A percentile compares a stretch with the other conserved stretches of the same genome.
Evolutionary conservation across 2,888 invertebrate genomes (phyloP).

Genomic region (Tetramorium bicarinatum): DNA sequence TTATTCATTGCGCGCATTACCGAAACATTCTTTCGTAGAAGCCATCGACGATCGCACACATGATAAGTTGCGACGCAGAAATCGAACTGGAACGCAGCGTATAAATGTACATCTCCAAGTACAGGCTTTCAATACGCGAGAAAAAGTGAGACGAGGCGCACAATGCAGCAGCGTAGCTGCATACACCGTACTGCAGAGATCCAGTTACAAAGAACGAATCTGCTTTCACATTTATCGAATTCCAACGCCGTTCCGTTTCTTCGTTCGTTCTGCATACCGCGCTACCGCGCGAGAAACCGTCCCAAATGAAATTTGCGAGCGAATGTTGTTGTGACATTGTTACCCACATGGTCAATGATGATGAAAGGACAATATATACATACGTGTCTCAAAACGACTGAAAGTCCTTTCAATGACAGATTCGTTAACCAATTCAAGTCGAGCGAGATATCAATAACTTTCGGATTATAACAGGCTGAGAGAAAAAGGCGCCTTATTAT

Average conservation of each 20-base stretch:
- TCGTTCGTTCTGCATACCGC: conserved; percentile 43
- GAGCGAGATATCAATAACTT: not conserved
- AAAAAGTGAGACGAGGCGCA: conserved; percentile 39
- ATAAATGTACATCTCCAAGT: not conserved
- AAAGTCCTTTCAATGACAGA: not conserved
- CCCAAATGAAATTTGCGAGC: conserved; percentile 1
- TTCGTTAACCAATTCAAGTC: not conserved
- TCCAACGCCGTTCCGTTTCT: conserved; percentile 32
- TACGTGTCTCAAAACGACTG: not conserved
- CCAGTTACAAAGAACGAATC: conserved; percentile 53
- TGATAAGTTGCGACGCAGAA: conserved; percentile 21
- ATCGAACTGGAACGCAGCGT: conserved; percentile 15
- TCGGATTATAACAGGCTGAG: not conserved
- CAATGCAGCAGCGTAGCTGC: conserved; percentile 19
- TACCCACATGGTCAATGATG: not conserved
- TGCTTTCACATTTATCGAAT: conserved; percentile 54
- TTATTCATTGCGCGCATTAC: not conserved
- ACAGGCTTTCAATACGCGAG: conserved; percentile 18
- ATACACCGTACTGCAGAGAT: conserved; percentile 25
- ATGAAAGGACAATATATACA: not conserved
- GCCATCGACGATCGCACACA: not conserved
- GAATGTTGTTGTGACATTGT: not conserved
- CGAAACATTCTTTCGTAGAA: not conserved
- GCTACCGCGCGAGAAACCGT: conserved; percentile 19
- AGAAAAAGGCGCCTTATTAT: not conserved